A percentile compares a stretch with the other conserved stretches of the same genome.
These are phyloP conservation scores for Entomobrya multifasciata DNA, from an alignment of 2,888 invertebrate genomes.

Conservation along the genomic window DNA sequence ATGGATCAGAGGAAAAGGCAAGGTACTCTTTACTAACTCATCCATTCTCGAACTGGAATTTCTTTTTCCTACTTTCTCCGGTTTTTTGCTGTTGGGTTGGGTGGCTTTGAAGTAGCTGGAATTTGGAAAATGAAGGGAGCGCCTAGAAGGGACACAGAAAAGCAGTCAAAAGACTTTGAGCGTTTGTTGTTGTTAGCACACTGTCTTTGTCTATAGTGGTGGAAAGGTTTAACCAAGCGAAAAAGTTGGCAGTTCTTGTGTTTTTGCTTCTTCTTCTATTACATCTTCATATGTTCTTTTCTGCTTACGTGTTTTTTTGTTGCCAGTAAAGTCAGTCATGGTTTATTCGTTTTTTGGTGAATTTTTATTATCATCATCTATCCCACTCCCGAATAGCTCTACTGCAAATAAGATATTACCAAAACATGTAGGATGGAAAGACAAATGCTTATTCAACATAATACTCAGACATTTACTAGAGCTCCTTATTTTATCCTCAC, in stretches of 20 bases:
- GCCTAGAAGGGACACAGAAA: slow-evolving; percentile 15
- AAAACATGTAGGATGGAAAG: background rate
- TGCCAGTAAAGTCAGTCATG: background rate
- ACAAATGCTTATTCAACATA: slow-evolving; percentile 8
- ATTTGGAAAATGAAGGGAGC: slow-evolving; percentile 30
- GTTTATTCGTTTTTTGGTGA: background rate
- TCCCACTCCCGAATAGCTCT: background rate
- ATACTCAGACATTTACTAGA: background rate
- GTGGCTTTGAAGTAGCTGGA: slow-evolving; percentile 2
- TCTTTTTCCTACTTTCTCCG: slow-evolving; percentile 10
- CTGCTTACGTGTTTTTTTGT: background rate
- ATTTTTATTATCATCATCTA: slow-evolving; percentile 10
- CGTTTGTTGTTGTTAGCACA: background rate
- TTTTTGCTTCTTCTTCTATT: background rate
- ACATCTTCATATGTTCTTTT: background rate
- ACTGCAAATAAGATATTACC: background rate
- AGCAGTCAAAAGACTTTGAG: slow-evolving; percentile 18
- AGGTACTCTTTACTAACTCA: slow-evolving; percentile 49
- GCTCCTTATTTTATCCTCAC: background rate
- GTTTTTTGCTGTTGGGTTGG: background rate
- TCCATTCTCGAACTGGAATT: slow-evolving; percentile 50
- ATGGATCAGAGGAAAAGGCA: slow-evolving; percentile 47
- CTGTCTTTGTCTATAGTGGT: background rate
- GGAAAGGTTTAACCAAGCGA: slow-evolving; percentile 61
- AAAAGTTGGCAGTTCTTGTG: slow-evolving; percentile 52